Percentiles rank a stretch among this genome's conserved stretches.
phyloP scores from a whole-genome alignment of 1,140 invertebrate genomes.

The Macrocentrus cingulum region DNA sequence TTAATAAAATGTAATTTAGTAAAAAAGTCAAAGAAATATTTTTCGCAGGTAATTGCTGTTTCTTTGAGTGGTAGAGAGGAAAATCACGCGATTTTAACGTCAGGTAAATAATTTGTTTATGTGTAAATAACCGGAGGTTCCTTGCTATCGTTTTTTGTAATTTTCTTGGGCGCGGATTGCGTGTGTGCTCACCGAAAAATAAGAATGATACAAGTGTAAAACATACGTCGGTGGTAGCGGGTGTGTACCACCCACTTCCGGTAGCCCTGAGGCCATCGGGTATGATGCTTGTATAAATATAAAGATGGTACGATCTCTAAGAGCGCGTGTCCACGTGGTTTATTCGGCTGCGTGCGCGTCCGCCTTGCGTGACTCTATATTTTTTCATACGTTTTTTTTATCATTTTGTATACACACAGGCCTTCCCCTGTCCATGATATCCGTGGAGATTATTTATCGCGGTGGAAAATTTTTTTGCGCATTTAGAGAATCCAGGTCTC shows the following conservation, averaged over 20 bases:
- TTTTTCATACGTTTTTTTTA: background rate
- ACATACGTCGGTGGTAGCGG: constrained; percentile 42
- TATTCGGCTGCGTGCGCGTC: background rate
- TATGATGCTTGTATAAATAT: constrained; percentile 5
- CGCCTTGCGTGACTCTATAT: background rate
- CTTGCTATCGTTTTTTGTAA: constrained; percentile 9
- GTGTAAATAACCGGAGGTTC: background rate
- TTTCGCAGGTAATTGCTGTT: background rate
- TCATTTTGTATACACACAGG: background rate
- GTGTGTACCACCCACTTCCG: constrained; percentile 51
- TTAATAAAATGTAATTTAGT: constrained; percentile 22
- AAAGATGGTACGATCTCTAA: background rate
- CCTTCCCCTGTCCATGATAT: background rate
- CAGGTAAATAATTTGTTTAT: constrained; percentile 6
- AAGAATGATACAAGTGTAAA: constrained; percentile 37
- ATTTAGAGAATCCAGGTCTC: too few species aligned
- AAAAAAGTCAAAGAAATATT: background rate
- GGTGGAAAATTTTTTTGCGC: too few species aligned
- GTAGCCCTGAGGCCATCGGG: constrained; percentile 33
- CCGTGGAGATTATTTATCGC: too few species aligned
- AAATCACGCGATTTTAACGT: background rate
- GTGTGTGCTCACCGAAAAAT: constrained; percentile 32
- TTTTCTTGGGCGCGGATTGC: constrained; percentile 29
- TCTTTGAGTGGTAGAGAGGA: background rate
- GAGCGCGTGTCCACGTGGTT: background rate